These are phyloP conservation scores for Hypomesus transpacificus DNA, from an alignment of 2,113 vertebrate species.

Conservation along the genomic window DNA sequence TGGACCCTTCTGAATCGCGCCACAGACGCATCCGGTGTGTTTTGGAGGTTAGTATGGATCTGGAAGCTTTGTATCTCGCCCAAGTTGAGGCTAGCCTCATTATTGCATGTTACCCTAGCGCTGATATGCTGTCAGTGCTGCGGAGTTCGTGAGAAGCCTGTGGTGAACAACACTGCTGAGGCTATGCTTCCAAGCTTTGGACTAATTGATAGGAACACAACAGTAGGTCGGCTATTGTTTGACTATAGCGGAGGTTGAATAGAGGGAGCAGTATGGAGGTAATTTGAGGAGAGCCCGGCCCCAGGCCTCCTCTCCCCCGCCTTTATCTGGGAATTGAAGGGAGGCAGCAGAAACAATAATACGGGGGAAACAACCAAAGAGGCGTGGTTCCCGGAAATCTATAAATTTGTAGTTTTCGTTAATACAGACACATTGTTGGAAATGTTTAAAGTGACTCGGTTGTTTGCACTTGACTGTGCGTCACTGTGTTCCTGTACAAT, in stretches of 20 bases:
- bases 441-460: too few species aligned
- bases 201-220: conserved; percentile 49
- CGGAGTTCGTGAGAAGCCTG: background rate
- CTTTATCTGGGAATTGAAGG: conserved; percentile 41
- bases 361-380: conserved; percentile 3
- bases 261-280: conserved; percentile 37
- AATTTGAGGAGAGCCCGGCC: conserved; percentile 41
- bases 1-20: too few species aligned
- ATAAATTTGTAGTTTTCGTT: too few species aligned
- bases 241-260: conserved; percentile 32
- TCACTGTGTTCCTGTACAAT: too few species aligned
- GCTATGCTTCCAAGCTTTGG: conserved; percentile 20
- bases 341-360: conserved; percentile 47
- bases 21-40: too few species aligned
- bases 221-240: conserved; percentile 34
- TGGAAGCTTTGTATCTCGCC: background rate
- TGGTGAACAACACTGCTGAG: conserved; percentile 14
- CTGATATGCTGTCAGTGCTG: background rate
- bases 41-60: background rate
- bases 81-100: background rate
- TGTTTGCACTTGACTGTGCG: too few species aligned
- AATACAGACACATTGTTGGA: too few species aligned
- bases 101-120: too few species aligned
- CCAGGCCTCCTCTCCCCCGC: conserved; percentile 36
- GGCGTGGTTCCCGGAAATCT: too few species aligned